Conservation (phyloP, 2,888 invertebrate genomes). For the Ochropleura plecta region DNA sequence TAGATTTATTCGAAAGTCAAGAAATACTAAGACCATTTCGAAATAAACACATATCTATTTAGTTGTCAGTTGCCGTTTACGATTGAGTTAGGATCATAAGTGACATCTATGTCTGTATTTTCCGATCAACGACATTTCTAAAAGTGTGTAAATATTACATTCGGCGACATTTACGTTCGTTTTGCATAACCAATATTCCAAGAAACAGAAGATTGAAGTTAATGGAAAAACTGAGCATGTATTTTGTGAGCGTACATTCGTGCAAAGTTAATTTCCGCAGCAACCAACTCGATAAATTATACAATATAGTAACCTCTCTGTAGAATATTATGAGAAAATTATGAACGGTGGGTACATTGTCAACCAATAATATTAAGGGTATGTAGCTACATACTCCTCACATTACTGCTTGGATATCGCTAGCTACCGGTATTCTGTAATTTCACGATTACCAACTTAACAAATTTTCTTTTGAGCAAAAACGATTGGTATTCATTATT, state of each 20-base stretch:
- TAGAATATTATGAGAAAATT: not conserved
- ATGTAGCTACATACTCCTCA: not conserved
- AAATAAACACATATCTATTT: slow-evolving; percentile 16
- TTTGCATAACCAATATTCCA: not conserved
- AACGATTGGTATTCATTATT: too few species aligned
- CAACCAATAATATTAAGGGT: not conserved
- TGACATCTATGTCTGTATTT: not conserved
- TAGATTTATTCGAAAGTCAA: slow-evolving; percentile 4
- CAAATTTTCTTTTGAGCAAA: too few species aligned
- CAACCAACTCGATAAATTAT: not conserved
- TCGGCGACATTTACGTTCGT: not conserved
- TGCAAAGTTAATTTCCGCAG: not conserved
- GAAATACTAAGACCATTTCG: not conserved
- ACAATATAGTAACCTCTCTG: not conserved
- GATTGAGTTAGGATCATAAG: slow-evolving; percentile 13
- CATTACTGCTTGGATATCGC: too few species aligned
- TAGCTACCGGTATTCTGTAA: too few species aligned
- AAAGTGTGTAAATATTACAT: slow-evolving; percentile 9
- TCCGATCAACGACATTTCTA: slow-evolving; percentile 6
- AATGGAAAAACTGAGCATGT: not conserved
- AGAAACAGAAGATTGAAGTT: not conserved
- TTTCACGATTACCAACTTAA: too few species aligned
- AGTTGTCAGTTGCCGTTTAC: slow-evolving; percentile 12
- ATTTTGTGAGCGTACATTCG: not conserved
- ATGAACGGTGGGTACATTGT: not conserved